Base-by-base conservation (phyloP, 2,113 vertebrate genomes). In the Nannobrachium achirus region DNA sequence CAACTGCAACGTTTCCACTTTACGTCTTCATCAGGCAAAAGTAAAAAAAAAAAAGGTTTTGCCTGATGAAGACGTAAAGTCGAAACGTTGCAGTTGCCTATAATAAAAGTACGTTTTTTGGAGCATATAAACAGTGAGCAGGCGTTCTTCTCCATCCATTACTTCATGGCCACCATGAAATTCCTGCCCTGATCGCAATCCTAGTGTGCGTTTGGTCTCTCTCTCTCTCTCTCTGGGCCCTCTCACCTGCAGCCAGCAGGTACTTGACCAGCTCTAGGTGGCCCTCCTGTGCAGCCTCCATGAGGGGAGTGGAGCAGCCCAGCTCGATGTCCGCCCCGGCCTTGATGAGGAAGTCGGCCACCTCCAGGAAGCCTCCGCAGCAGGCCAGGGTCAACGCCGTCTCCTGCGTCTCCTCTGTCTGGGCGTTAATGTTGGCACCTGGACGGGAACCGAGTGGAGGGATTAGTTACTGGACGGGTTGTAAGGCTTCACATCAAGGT, bases 391-490 rank as follows among this genome's bases (percentile, higher is more conserved):
- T 99, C 71, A 99, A 91, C 48, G 98, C 97, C 0, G 98, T 99
- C 83, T 99, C 98, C 85, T 99, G 98, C 0, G 98, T 99, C 90
- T 99, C 98, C 84, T 99, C 98, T 25, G 98, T 99, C 90, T 99
- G 98, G 19, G 97, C 97, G 65, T 99, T 99, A 85, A 99, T 99
- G 86, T 99, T 99, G 72, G 97, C 97, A 90, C 97, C 97, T 99
- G 75, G 7, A 75, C 14, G n/a, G n/a, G n/a, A 63, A 64, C n/a
- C 55, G 39, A 38, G 5, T 55, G 66, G 2, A 65, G 7, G 25
- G 25, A 33, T 3, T 33, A 4, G 6, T 33, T 33, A 4, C 25
- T 33, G 25, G 25, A 33, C n/a, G n/a, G n/a, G n/a, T n/a, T n/a
- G n/a, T n/a, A n/a, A n/a, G n/a, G n/a, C n/a, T n/a, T n/a, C n/a